Evolutionary conservation across 2,113 vertebrate species (phyloP).

Genomic region (Platysteira castanea): DNA sequence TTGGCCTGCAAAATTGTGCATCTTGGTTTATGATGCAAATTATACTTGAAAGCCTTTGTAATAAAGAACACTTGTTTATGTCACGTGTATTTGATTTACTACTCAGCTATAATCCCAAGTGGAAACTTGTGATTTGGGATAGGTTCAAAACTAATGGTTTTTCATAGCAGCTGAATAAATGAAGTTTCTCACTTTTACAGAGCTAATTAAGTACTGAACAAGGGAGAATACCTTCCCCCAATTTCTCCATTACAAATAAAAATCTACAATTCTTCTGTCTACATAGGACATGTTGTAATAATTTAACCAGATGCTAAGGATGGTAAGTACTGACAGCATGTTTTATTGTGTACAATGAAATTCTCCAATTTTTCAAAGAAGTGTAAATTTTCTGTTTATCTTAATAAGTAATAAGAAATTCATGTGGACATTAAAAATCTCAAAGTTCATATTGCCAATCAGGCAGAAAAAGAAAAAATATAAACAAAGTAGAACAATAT

Average conservation of each 20-base stretch:
- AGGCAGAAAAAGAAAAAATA: background rate
- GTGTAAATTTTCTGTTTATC: background rate
- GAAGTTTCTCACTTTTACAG: background rate
- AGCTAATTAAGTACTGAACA: conserved; percentile 8
- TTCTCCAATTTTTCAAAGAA: background rate
- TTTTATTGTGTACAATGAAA: background rate
- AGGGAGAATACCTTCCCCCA: background rate
- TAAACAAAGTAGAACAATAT: background rate
- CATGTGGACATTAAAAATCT: background rate
- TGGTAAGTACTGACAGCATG: background rate
- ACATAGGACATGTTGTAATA: background rate
- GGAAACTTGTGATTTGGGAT: conserved; percentile 37
- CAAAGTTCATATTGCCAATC: background rate
- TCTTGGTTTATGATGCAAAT: background rate
- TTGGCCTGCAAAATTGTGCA: background rate
- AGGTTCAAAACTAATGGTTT: conserved; percentile 27
- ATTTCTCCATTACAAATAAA: background rate
- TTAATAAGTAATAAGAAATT: background rate
- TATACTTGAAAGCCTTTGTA: conserved; percentile 29
- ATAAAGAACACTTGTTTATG: conserved; percentile 43
- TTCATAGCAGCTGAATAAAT: conserved; percentile 36
- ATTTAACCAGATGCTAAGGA: background rate
- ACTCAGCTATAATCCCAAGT: conserved; percentile 26
- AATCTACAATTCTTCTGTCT: background rate
- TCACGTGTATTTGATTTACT: conserved; percentile 67